Evolutionary conservation across 2,113 vertebrate genomes (phyloP).

Genomic region (Ailurus styani): DNA sequence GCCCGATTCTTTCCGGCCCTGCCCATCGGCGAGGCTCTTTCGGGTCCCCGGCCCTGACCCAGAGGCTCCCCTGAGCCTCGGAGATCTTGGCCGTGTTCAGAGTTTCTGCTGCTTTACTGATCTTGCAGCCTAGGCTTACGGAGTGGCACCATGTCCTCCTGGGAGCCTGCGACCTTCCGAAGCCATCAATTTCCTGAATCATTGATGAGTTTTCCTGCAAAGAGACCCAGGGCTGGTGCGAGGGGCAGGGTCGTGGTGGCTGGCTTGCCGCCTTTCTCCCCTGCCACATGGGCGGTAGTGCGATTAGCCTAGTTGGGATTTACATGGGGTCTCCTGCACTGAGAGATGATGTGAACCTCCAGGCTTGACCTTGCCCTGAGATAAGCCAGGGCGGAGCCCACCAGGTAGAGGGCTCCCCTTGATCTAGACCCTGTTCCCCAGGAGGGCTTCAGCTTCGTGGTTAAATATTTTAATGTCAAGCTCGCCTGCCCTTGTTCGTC

Average conservation of each 20-base stretch:
- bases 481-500: not conserved
- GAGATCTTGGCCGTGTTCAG: not conserved
- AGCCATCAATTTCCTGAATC: not conserved
- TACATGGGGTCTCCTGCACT: not conserved
- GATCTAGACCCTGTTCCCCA: not conserved
- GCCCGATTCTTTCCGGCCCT: not conserved
- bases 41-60: not conserved
- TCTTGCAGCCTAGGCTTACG: not conserved
- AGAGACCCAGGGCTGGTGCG: not conserved
- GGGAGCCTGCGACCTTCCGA: not conserved
- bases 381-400: not conserved
- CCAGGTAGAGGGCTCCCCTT: not conserved
- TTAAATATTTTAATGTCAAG: not conserved
- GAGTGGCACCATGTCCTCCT: not conserved
- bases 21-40: not conserved
- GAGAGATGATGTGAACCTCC: not conserved
- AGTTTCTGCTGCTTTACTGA: not conserved
- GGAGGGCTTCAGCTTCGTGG: not conserved
- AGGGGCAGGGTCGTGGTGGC: not conserved
- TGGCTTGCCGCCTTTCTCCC: not conserved
- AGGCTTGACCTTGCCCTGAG: not conserved
- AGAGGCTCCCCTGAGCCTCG: not conserved
- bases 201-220: not conserved
- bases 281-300: not conserved
- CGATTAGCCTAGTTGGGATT: not conserved